Base-by-base conservation (phyloP, 2,888 invertebrate species). In the Lymantria monacha region DNA sequence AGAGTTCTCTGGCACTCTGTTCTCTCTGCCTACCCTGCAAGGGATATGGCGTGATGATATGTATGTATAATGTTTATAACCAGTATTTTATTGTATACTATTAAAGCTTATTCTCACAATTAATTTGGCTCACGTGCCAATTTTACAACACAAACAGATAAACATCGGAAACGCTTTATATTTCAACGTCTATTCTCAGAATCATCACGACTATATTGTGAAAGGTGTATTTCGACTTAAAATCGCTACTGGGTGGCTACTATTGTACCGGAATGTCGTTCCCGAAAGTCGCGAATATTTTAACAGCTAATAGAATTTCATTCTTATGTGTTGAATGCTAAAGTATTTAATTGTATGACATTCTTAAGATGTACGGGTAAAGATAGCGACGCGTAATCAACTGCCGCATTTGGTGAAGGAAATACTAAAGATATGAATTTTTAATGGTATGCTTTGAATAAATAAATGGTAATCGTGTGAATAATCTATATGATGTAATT, bases 321-420 rank as follows among this genome's bases (percentile, higher is more conserved):
- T 30, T 46, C 53, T 49, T 61, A 58, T 9, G 3, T 1, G 7
- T n/a, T 7, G 9, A 8, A 7, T 7, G 1, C 12, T 44, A 60
- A 49, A 53, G 51, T 44, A 14, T 42, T 31, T 45, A 50, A 22
- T 67, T 40, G 44, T 22, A 14, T 42, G 37, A 43, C 43, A 7
- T 11, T 43, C 31, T 30, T 42, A 22, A 59, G 60, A 61, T 65
- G 55, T n/a, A 49, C 53, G 48, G 52, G 60, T 69, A 52, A 56
- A 66, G 75, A 76, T 74, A 71, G 61, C 62, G 52, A 50, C 30
- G 63, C 48, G 70, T 71, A 74, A 76, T 76, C 76, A 75, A 75
- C 69, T 70, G 61, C 55, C 51, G 54, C 61, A 55, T 56, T 57
- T 63, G 57, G 55, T 58, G 57, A 66, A 63, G 71, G 63, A 72